phyloP scores from a whole-genome alignment of 92 coral and sea anemone genomes.

The Palythoa caribaeorum region DNA sequence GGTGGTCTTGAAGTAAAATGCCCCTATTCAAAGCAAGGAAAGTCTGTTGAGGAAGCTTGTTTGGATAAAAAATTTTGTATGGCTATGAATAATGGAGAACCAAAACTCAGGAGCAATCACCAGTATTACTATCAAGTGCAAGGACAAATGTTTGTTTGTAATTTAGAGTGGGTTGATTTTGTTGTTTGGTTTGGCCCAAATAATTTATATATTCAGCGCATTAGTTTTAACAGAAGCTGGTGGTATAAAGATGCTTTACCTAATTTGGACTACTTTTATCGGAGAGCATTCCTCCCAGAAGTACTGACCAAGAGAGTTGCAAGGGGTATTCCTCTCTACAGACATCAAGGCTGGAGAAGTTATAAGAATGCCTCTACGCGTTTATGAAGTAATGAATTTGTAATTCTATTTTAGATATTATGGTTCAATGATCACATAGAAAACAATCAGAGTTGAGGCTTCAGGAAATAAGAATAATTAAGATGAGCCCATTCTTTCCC shows the following conservation, averaged over 20 bases:
- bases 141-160: conserved; percentile 68
- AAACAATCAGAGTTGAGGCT: background rate
- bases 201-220: conserved; percentile 20
- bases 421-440: background rate
- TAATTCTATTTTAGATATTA: background rate
- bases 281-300: conserved; percentile 16
- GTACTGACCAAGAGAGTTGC: background rate
- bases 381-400: background rate
- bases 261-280: background rate
- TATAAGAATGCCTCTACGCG: background rate
- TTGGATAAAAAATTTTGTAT: conserved; percentile 35
- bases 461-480: background rate
- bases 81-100: background rate
- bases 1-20: conserved; percentile 78
- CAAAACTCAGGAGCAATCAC: conserved; percentile 24
- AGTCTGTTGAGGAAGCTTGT: conserved; percentile 57
- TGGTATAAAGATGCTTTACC: conserved; percentile 9
- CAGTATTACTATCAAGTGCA: conserved; percentile 67
- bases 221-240: conserved; percentile 38
- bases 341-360: background rate
- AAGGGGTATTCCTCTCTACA: background rate
- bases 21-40: conserved; percentile 59
- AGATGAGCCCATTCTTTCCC: background rate
- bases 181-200: conserved; percentile 63
- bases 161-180: conserved; percentile 63